A percentile compares a stretch with the other conserved stretches of the same genome.
These are phyloP conservation scores for Cochlearius cochlearius DNA, from an alignment of 2,113 vertebrate genomes.

Conservation along the genomic window DNA sequence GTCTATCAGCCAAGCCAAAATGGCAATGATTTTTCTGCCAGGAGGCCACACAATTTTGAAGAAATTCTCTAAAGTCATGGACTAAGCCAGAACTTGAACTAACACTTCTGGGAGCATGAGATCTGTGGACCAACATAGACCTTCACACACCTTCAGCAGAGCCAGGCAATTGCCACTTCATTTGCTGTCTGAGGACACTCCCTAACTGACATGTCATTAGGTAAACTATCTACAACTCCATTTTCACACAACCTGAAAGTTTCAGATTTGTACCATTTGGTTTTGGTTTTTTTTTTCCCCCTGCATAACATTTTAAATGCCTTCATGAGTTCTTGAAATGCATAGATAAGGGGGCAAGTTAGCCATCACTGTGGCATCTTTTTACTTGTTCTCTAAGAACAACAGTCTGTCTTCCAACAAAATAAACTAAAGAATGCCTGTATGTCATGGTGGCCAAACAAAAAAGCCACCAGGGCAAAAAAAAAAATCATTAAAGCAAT, in stretches of 20 bases:
- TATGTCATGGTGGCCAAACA: neutral
- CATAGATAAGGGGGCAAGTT: neutral
- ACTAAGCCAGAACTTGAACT: neutral
- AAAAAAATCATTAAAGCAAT: neutral
- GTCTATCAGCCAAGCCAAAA: neutral
- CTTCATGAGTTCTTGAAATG: neutral
- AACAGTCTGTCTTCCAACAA: neutral
- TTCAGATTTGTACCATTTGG: neutral
- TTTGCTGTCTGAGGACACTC: neutral
- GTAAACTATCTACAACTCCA: neutral
- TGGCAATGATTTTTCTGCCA: neutral
- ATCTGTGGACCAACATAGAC: neutral
- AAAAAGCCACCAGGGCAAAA: neutral
- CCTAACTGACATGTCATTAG: neutral
- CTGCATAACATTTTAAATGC: neutral
- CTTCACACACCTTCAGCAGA: neutral
- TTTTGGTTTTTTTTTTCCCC: too few relatives aligned
- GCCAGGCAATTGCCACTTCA: neutral
- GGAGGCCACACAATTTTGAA: neutral
- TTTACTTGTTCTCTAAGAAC: neutral
- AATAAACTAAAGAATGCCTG: neutral
- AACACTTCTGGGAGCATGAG: fast-evolving
- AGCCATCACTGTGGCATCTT: neutral
- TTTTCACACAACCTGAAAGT: neutral
- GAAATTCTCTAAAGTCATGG: neutral